Evolutionary conservation across 2,797 vertebrate species (phyloP).

Genomic region (Rhinogobio ventralis): DNA sequence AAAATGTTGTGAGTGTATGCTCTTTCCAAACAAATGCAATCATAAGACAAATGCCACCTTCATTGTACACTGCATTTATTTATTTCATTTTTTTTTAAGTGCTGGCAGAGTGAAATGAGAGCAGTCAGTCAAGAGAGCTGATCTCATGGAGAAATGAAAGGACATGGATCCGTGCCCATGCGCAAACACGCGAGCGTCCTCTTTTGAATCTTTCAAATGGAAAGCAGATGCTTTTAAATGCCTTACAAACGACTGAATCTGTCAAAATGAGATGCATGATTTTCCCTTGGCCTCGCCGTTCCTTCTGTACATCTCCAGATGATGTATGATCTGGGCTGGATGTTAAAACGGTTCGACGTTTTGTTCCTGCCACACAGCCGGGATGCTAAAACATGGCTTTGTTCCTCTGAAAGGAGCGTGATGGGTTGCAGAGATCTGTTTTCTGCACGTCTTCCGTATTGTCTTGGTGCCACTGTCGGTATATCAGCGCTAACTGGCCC

Average conservation of each 20-base stretch:
- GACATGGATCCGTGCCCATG: conserved; percentile 35
- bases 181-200: conserved; percentile 57
- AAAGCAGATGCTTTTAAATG: conserved; percentile 50
- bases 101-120: conserved; percentile 33
- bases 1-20: conserved; percentile 11
- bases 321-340: conserved; percentile 70
- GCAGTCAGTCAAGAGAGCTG: conserved; percentile 21
- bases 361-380: conserved; percentile 66
- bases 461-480: conserved; percentile 53
- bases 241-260: conserved; percentile 66
- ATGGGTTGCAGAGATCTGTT: conserved; percentile 70
- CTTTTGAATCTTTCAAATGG: conserved; percentile 53
- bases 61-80: conserved; percentile 14
- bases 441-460: conserved; percentile 78
- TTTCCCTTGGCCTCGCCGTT: conserved; percentile 46
- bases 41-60: conserved; percentile 43
- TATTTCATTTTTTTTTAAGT: conserved; percentile 30
- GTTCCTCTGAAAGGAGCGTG: conserved; percentile 75
- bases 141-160: conserved; percentile 45
- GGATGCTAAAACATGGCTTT: conserved; percentile 64
- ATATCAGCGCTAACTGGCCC: conserved; percentile 32
- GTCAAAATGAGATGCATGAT: conserved; percentile 67
- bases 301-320: conserved; percentile 64
- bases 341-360: conserved; percentile 66
- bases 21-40: conserved; percentile 45